These are phyloP conservation scores for Caenorhabditis remanei DNA, from an alignment of 1,140 invertebrate species.

Conservation along the genomic window DNA sequence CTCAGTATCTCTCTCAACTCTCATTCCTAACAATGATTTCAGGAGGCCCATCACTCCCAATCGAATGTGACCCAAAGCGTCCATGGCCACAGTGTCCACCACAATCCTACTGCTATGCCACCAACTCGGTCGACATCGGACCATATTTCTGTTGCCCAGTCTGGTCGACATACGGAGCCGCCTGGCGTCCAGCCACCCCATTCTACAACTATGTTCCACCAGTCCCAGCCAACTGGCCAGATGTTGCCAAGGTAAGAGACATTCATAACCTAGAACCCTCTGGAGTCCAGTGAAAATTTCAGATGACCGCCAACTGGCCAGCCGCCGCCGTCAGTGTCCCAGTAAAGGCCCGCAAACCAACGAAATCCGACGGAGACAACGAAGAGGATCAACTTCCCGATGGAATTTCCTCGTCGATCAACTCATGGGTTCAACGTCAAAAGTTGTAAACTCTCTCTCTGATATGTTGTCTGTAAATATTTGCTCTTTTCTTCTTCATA, in stretches of 20 bases:
- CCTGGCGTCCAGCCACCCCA: constrained; percentile 76
- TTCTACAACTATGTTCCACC: constrained; percentile 78
- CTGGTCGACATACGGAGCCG: constrained; percentile 77
- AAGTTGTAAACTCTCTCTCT: constrained; percentile 19
- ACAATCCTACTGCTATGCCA: constrained; percentile 78
- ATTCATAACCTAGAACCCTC: background rate
- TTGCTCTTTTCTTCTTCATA: background rate
- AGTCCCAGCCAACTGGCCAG: constrained; percentile 67
- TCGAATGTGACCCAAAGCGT: constrained; percentile 77
- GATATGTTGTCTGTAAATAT: constrained; percentile 32
- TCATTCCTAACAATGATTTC: background rate
- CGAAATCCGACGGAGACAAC: background rate
- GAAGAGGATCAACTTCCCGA: constrained; percentile 10
- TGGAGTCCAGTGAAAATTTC: background rate
- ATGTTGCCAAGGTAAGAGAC: constrained; percentile 61
- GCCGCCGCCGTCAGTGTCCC: constrained; percentile 71
- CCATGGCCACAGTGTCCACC: constrained; percentile 78
- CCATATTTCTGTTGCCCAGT: constrained; percentile 78
- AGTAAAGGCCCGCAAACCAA: constrained; percentile 65
- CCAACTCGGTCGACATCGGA: constrained; percentile 77
- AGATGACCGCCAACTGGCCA: constrained; percentile 71
- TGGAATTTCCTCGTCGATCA: constrained; percentile 22
- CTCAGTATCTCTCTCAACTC: background rate
- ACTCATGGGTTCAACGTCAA: constrained; percentile 52
- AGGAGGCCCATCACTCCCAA: constrained; percentile 76